A percentile compares a stretch with the other conserved stretches of the same genome.
phyloP scores from a whole-genome alignment of 1,140 invertebrate genomes.

The Drosophila equinoxialis region DNA sequence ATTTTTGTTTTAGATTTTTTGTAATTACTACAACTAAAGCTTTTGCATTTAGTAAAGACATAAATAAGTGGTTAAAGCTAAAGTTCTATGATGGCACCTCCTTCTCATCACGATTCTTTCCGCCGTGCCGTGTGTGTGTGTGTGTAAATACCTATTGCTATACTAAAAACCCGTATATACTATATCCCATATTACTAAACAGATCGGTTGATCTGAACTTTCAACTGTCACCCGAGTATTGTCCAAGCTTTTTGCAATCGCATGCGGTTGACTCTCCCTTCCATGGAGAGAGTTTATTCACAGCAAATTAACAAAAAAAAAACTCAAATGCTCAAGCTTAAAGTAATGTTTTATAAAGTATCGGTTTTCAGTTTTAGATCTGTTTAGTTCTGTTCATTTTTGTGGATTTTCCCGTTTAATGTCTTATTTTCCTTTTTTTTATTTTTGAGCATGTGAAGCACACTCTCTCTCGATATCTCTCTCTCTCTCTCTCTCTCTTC shows the following conservation, averaged over 20 bases:
- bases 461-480: slow-evolving; percentile 55
- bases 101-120: background rate
- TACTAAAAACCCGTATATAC: slow-evolving; percentile 12
- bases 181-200: slow-evolving; percentile 9
- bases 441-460: slow-evolving; percentile 71
- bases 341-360: slow-evolving; percentile 33
- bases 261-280: slow-evolving; percentile 22
- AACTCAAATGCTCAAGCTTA: slow-evolving; percentile 50
- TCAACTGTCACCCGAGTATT: slow-evolving; percentile 6
- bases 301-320: background rate
- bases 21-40: slow-evolving; percentile 7
- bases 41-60: slow-evolving; percentile 10
- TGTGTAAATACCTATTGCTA: background rate
- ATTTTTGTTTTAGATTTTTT: background rate
- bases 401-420: slow-evolving; percentile 50
- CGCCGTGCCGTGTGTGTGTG: slow-evolving; percentile 16
- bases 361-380: slow-evolving; percentile 39
- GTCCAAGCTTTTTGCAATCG: slow-evolving; percentile 27
- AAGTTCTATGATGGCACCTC: background rate
- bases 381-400: slow-evolving; percentile 51
- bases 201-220: slow-evolving; percentile 13
- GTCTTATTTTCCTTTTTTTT: slow-evolving; percentile 36
- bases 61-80: slow-evolving; percentile 8
- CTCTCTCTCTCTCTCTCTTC: slow-evolving; percentile 26
- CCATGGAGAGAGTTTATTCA: slow-evolving; percentile 7